Conservation (phyloP, 2,888 invertebrate genomes). For the Lasius platythorax region DNA sequence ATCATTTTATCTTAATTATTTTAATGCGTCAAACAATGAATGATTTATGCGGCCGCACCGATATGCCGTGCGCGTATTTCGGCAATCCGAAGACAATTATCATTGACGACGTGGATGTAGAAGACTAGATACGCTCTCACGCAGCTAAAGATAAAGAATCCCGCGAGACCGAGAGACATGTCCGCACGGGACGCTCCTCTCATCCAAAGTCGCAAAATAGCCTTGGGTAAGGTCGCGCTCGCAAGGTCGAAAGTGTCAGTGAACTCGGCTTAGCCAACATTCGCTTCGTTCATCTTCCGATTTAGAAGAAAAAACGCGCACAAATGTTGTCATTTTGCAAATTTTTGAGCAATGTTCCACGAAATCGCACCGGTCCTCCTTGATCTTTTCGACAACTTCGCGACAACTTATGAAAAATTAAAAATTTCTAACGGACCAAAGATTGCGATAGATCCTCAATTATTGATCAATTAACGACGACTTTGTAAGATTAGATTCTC, state of each 20-base stretch:
- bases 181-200: conserved; percentile 56
- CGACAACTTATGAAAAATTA: background rate
- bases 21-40: background rate
- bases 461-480: background rate
- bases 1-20: background rate
- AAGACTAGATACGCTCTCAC: background rate
- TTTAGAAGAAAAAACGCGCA: conserved; percentile 8
- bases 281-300: background rate
- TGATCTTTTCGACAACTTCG: background rate
- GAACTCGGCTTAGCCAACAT: conserved; percentile 60
- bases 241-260: conserved; percentile 67
- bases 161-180: conserved; percentile 67
- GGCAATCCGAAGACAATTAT: conserved; percentile 35
- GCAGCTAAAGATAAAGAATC: conserved; percentile 70
- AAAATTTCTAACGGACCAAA: background rate
- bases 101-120: background rate
- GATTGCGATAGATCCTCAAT: background rate
- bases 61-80: conserved; percentile 44
- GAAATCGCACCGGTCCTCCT: background rate
- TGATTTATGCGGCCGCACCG: background rate
- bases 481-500: background rate
- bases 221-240: conserved; percentile 74
- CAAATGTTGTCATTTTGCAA: background rate
- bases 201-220: conserved; percentile 68
- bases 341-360: conserved; percentile 10